Evolutionary conservation across 2,888 invertebrate species (phyloP), one percentile per base, ranked within the genome.

Genomic region (Dicycla oo): DNA sequence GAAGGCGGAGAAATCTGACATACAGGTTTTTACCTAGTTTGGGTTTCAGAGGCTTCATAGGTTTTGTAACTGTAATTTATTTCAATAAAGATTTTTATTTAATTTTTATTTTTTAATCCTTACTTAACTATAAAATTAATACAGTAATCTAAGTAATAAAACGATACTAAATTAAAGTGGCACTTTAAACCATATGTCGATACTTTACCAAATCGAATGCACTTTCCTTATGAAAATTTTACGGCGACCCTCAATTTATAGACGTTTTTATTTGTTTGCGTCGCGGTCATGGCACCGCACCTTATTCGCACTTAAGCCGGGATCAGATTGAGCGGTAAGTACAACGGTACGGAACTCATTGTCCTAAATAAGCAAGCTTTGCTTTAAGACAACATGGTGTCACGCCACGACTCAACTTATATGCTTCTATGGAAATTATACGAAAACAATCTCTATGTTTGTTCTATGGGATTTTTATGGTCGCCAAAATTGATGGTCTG

Each of bases 281-380:
- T 66, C 66, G 63, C 40, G 30, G 30, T 26, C 49, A 18, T 65
- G 77, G 86, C 85, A 82, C 79, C 75, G 66, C 66, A 57, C 84
- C 78, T 77, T 82, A 76, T 71, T 51, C 54, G 62, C 62, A 76
- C 71, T 75, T 83, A 75, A 85, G 80, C 82, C 61, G 63, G 85
- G 88, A 84, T 85, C 82, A 83, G 89, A 88, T 89, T 88, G 88
- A 88, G 86, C 85, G 72, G 83, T 87, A 86, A 2, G 34, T 34
- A 34, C 81, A 75, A 11, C 69, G 20, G 20, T 10, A 45, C 18
- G 76, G 70, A 69, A 67, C 78, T 81, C 84, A 80, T 83, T 81
- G 88, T 88, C 91, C 91, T 91, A 91, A 90, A 87, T 84, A 91
- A 91, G 88, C 91, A 87, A 77, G 62, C 75, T 80, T 45, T 57